These are phyloP conservation scores for Ormia ochracea DNA, from an alignment of 2,888 invertebrate genomes.

Conservation along the genomic window DNA sequence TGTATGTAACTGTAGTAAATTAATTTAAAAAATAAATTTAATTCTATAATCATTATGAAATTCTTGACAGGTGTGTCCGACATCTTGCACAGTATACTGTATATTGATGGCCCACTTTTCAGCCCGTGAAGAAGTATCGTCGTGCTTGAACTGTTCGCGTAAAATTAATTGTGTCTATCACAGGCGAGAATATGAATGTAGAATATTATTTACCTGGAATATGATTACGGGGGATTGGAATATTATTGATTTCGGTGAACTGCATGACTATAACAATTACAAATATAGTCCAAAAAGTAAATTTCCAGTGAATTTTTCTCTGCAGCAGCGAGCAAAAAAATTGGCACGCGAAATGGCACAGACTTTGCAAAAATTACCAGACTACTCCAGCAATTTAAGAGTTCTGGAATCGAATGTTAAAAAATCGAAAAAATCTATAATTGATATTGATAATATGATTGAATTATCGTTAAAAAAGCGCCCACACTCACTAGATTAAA, in stretches of 20 bases:
- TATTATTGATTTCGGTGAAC: conserved; percentile 75
- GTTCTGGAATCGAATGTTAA: conserved; percentile 75
- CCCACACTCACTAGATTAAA: conserved; percentile 51
- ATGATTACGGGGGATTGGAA: conserved; percentile 76
- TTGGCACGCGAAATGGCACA: conserved; percentile 72
- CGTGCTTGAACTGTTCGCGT: conserved; percentile 73
- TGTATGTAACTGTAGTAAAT: conserved; percentile 63
- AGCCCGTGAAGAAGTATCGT: conserved; percentile 73
- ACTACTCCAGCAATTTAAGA: conserved; percentile 73
- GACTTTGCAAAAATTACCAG: conserved; percentile 69
- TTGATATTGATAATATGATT: conserved; percentile 75
- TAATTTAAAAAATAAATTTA: neutral
- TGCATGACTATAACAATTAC: conserved; percentile 70
- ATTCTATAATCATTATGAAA: neutral
- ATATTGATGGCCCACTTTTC: conserved; percentile 76
- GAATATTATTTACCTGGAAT: conserved; percentile 76
- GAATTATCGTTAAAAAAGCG: conserved; percentile 74
- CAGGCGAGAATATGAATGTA: conserved; percentile 75
- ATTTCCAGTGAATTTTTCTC: conserved; percentile 61
- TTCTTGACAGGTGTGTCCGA: conserved; percentile 71
- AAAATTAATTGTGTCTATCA: conserved; percentile 74
- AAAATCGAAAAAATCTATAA: conserved; percentile 74
- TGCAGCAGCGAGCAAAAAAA: conserved; percentile 72
- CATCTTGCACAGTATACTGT: conserved; percentile 73
- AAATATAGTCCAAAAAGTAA: conserved; percentile 65